Evolutionary conservation across 37 sponge, comb jelly and placozoan genomes (phyloP).

Genomic region (Ianthella basta): DNA sequence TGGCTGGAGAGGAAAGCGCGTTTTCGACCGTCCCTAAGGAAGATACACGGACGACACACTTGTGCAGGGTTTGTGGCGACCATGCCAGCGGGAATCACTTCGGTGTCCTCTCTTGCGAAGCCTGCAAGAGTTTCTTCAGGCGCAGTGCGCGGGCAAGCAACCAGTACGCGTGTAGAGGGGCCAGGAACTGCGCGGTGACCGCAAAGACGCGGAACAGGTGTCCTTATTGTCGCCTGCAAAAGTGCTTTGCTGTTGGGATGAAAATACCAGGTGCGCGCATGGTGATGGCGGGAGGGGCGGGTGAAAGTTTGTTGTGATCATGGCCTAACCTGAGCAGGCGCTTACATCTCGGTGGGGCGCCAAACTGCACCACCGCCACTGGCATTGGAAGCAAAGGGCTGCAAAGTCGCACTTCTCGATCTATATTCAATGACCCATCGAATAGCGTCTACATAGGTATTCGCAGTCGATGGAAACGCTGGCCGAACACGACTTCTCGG

Average conservation of each 20-base stretch:
- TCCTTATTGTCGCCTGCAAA: constrained; percentile 93
- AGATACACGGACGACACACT: not conserved
- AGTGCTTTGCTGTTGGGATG: constrained; percentile 88
- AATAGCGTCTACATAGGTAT: no score
- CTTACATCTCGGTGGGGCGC: no score
- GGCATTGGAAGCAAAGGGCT: no score
- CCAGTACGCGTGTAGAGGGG: constrained; percentile 84
- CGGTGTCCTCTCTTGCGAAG: constrained; percentile 91
- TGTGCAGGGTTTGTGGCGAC: constrained; percentile 91
- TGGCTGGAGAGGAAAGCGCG: no score
- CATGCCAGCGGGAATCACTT: constrained; percentile 91
- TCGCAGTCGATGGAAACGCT: no score
- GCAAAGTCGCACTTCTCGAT: no score
- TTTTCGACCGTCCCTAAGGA: no score
- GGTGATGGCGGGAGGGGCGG: not conserved
- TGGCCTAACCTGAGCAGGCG: no score
- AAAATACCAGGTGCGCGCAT: constrained; percentile 79
- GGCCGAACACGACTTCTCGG: no score
- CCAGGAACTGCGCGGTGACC: constrained; percentile 81
- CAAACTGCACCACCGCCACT: no score
- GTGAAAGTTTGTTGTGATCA: not conserved
- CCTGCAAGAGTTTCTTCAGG: constrained; percentile 97
- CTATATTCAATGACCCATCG: no score
- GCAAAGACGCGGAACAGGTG: constrained; percentile 91
- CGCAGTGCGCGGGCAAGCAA: constrained; percentile 85